These are phyloP conservation scores for Vespertilio murinus DNA, from an alignment of 2,797 vertebrate genomes.

Conservation along the genomic window DNA sequence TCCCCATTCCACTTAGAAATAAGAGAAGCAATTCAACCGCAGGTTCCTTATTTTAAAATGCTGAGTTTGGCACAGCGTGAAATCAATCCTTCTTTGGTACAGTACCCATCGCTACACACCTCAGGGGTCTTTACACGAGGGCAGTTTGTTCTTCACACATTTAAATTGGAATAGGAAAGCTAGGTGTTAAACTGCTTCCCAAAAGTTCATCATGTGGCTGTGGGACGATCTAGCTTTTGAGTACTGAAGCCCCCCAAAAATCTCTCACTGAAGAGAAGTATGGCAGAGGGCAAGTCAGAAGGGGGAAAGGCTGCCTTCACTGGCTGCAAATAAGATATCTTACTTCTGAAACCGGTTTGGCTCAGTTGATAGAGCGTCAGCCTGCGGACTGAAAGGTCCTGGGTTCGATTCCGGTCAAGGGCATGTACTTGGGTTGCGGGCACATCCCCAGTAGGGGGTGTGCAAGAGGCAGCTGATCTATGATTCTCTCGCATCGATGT, in stretches of 20 bases:
- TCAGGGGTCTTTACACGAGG: neutral
- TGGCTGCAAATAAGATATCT: neutral
- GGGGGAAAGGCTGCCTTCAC: neutral
- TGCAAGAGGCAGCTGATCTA: too few relatives aligned
- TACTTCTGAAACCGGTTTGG: too few relatives aligned
- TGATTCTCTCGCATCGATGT: too few relatives aligned
- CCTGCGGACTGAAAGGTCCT: too few relatives aligned
- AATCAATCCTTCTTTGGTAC: neutral
- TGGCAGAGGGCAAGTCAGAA: neutral
- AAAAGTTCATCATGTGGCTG: neutral
- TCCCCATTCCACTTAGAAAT: slow-evolving; percentile 33
- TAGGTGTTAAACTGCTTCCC: neutral
- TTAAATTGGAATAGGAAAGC: neutral
- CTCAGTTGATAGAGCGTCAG: too few relatives aligned
- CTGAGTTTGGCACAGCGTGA: neutral
- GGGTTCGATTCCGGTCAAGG: too few relatives aligned
- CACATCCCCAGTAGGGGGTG: too few relatives aligned
- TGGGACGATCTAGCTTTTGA: neutral
- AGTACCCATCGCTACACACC: neutral
- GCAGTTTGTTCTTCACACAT: neutral
- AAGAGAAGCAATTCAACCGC: neutral
- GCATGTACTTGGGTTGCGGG: too few relatives aligned
- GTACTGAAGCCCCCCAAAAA: neutral
- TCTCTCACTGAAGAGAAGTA: neutral
- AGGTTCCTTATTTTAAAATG: neutral